These are phyloP conservation scores for Octodon degus DNA, from an alignment of 2,113 vertebrate genomes.

Conservation along the genomic window DNA sequence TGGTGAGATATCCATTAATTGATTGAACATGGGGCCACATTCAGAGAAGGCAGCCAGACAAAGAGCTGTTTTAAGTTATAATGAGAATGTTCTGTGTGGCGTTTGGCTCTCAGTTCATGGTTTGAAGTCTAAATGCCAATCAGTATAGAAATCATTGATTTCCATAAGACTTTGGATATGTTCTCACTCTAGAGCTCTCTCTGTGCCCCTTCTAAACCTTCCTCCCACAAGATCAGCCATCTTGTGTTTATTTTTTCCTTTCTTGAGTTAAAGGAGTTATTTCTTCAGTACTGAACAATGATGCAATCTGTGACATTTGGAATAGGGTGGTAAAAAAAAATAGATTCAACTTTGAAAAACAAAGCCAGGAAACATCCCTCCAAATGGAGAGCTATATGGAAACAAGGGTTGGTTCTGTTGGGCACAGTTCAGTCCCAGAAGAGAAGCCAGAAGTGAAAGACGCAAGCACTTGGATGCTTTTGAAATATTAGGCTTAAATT, in stretches of 20 bases:
- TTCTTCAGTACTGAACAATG: not conserved
- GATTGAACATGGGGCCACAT: not conserved
- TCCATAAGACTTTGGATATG: too few species aligned
- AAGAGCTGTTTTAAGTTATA: slow-evolving; percentile 39
- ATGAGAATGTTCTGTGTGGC: accelerated
- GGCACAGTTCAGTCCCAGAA: slow-evolving; percentile 13
- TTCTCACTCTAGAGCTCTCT: not conserved
- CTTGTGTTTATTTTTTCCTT: not conserved
- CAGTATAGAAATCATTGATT: not conserved
- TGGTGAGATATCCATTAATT: accelerated
- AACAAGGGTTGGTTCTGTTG: not conserved
- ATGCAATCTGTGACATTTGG: not conserved
- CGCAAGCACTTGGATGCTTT: not conserved
- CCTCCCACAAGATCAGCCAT: not conserved
- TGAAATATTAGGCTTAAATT: slow-evolving; percentile 60
- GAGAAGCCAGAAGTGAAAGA: slow-evolving; percentile 60
- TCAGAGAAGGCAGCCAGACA: not conserved
- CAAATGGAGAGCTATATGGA: not conserved
- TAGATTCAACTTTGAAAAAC: slow-evolving; percentile 6
- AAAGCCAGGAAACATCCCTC: not conserved
- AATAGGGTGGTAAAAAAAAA: slow-evolving; percentile 46
- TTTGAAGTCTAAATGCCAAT: not conserved
- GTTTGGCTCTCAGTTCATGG: not conserved
- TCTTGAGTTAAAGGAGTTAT: not conserved
- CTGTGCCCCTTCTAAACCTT: not conserved